A percentile compares a stretch with the other conserved stretches of the same genome.
Conservation (phyloP, 2,797 vertebrate species). For the Smutsia temminckii region DNA sequence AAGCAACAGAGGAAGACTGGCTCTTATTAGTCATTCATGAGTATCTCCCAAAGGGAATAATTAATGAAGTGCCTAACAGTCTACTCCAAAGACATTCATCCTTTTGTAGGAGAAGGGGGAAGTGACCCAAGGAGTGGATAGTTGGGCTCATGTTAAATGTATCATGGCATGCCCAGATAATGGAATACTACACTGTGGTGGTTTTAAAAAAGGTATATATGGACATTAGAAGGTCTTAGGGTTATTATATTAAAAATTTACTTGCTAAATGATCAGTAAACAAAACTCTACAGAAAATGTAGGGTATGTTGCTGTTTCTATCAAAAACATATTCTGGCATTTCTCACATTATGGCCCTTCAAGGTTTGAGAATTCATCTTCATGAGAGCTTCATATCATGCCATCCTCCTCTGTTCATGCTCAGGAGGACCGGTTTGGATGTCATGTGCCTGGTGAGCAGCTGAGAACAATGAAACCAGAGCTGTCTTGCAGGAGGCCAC, state of each 20-base stretch:
- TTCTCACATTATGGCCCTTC: not conserved
- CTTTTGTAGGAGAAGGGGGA: not conserved
- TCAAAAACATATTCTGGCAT: not conserved
- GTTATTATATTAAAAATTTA: conserved; percentile 30
- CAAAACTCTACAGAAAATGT: not conserved
- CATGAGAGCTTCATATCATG: not conserved
- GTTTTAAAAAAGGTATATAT: not conserved
- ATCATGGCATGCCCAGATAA: not conserved
- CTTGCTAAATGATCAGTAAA: not conserved
- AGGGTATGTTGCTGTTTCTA: not conserved
- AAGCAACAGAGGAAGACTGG: not conserved
- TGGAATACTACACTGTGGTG: not conserved
- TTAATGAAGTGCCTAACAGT: not conserved
- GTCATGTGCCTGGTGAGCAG: not conserved
- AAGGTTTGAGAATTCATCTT: not conserved
- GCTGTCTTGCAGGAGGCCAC: not conserved
- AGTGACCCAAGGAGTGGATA: not conserved
- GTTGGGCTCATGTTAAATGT: not conserved
- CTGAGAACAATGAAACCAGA: not conserved
- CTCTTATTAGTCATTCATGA: not conserved
- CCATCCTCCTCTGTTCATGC: not conserved
- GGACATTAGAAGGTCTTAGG: not conserved
- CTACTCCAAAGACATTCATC: not conserved
- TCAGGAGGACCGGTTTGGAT: not conserved
- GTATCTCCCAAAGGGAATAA: not conserved